Percentiles rank a stretch among this genome's conserved stretches.
These are phyloP conservation scores for Globodera ellingtonae DNA, from an alignment of 1,140 invertebrate species.

Conservation along the genomic window DNA sequence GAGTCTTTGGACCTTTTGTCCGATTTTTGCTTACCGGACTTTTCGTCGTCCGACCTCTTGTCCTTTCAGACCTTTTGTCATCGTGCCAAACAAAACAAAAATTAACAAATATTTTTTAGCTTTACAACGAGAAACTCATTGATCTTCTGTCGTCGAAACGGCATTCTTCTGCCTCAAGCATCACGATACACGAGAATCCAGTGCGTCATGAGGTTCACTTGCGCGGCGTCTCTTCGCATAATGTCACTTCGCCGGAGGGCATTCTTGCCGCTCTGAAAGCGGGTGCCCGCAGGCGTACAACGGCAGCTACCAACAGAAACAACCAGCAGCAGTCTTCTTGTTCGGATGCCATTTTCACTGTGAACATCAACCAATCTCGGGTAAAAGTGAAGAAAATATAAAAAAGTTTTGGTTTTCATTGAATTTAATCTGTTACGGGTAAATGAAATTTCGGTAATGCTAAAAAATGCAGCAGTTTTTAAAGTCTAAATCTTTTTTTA, in stretches of 20 bases:
- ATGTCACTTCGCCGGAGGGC: constrained; percentile 52
- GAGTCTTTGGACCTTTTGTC: no score
- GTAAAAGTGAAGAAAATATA: not conserved
- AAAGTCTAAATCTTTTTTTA: no score
- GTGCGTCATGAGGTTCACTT: constrained; percentile 78
- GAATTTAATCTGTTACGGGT: no score
- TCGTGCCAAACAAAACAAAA: no score
- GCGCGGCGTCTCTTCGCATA: constrained; percentile 70
- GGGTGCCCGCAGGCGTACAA: constrained; percentile 58
- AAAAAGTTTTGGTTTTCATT: not conserved
- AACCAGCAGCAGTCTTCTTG: constrained; percentile 79
- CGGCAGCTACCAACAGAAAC: constrained; percentile 89
- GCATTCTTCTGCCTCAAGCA: constrained; percentile 67
- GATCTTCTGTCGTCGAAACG: no score
- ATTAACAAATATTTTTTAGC: no score
- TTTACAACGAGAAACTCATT: no score
- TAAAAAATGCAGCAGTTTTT: no score
- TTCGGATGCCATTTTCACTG: constrained; percentile 88
- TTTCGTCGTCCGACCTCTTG: constrained; percentile 47
- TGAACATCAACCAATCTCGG: constrained; percentile 51
- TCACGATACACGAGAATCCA: constrained; percentile 87
- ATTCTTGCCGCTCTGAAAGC: constrained; percentile 56
- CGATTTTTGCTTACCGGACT: no score
- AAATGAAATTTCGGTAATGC: no score
- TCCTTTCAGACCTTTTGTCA: no score